Base-by-base conservation (phyloP, 2,888 invertebrate genomes). In the Neuroscelio doddi region DNA sequence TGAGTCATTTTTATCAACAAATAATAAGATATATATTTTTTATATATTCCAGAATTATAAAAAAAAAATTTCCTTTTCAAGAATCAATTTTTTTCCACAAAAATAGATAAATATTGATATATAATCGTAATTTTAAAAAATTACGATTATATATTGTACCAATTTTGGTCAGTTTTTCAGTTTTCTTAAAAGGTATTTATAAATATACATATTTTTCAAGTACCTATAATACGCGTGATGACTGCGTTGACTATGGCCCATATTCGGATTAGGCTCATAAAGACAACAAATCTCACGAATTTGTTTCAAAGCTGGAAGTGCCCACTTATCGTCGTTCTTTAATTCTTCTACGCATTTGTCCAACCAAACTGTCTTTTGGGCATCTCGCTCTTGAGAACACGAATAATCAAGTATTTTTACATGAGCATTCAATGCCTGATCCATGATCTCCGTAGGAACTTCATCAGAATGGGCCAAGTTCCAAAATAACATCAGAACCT, bases 321-420 rank as follows among this genome's bases (percentile, higher is more conserved):
- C 97, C 97, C 97, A 98, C 69, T 91, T 91, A 76, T 94, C 95
- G 34, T 91, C 91, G 47, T 90, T 91, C 82, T 94, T 94, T 61
- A 98, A 85, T 84, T 98, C 97, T 71, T 96, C 96, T n/a, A 98
- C 96, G 83, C 97, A 96, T 86, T 95, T 95, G 80, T 96, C 94
- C 64, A 98, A 87, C 97, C 97, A 98, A 64, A 93, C 90, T 9
- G 95, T 94, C 86, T 98, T 98, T 85, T 97, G 97, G 8, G 95
- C 93, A 85, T 98, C 97, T 73, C 97, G 90, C 82, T 98, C 96
- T 88, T 97, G 97, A 51, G 97, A 96, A 86, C 97, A 98, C 81
- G 96, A 97, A 84, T 97, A 98, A 87, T 98, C 98, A 68, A 98
- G 88, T 81, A 98, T 98, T 88, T 98, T 98, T 9, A 97, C 95